Evolutionary conservation across 2,888 invertebrate genomes (phyloP).

Genomic region (Epinotia brunnichana): DNA sequence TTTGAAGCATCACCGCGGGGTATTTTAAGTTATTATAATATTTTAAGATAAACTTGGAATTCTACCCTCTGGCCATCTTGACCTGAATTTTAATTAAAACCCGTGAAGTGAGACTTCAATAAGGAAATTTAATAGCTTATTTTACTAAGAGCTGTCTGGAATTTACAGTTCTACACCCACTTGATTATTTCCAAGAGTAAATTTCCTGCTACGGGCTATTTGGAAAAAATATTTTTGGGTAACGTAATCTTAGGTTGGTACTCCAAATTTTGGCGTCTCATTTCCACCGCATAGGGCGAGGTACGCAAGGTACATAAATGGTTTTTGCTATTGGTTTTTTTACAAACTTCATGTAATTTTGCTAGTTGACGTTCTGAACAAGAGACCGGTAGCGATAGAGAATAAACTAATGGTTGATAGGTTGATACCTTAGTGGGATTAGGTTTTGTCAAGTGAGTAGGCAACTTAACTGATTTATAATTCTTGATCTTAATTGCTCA

Average conservation of each 20-base stretch:
- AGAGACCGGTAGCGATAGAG: no score
- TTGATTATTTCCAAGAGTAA: constrained; percentile 33
- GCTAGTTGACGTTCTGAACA: no score
- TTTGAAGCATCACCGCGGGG: constrained; percentile 7
- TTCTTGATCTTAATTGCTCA: no score
- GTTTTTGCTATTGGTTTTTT: neutral
- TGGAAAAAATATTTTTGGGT: neutral
- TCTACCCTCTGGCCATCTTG: constrained; percentile 32
- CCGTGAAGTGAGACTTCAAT: constrained; percentile 41
- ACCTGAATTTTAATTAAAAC: constrained; percentile 43
- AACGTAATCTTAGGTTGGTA: neutral
- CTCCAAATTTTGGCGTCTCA: neutral
- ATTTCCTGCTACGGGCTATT: constrained; percentile 10
- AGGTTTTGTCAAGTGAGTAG: no score
- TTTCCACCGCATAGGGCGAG: neutral
- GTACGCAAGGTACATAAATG: neutral
- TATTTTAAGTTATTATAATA: constrained; percentile 34
- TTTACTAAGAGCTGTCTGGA: constrained; percentile 32
- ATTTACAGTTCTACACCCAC: constrained; percentile 35
- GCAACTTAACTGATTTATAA: no score
- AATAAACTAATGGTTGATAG: no score
- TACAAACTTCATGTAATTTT: neutral
- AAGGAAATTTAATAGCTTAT: constrained; percentile 43
- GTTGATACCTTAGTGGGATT: no score
- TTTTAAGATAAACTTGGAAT: constrained; percentile 26